Evolutionary conservation across 2,113 vertebrate genomes (phyloP), one percentile per base, ranked within the genome.

Genomic region (Proterorhinus semilunaris): DNA sequence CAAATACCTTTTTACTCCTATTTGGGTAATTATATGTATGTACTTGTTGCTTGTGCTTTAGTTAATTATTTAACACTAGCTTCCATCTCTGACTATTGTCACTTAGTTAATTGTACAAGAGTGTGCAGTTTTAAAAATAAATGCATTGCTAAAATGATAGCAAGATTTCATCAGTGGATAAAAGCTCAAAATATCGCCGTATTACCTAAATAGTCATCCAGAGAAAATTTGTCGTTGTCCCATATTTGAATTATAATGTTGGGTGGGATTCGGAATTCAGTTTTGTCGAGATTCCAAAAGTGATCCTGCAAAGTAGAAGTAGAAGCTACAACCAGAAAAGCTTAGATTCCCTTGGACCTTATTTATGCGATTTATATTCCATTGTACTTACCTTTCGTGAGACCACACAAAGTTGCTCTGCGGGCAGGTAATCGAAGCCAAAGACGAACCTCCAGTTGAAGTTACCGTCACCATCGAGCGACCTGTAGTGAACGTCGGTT

Each of bases 381-480:
- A 15, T 10, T 10, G 8, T 62, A 5, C 12, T 83, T 76, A 96
- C 98, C 91, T 98, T 99, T 88, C 93, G 98, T 21, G 98, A 95
- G 78, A 98, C 81, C 0, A 94, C 81, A 79, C 95, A 98, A 65
- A 98, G 93, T 77, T 99, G 96, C 62, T 99, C 98, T 3, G 98
- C 94, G 66, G 97, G 96, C 71, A 99, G 90, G 83, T 97, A 99
- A 70, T 99, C 95, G 88, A 99, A 99, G 2, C 91, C 95, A 88
- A 97, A 99, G 86, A 98, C 76, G 87, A 96, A 96, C 93, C 98
- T 95, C 98, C 98, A 99, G 90, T 98, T 99, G 77, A 99, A 99
- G 88, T 99, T 98, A 45, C 97, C 98, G 80, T 98, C 98, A 0
- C 98, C 98, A 81, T 99, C 98, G 84, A 99, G 84, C 8, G 98